These are phyloP conservation scores for Rhinolophus sinicus DNA, from an alignment of 2,113 vertebrate genomes.

Conservation along the genomic window DNA sequence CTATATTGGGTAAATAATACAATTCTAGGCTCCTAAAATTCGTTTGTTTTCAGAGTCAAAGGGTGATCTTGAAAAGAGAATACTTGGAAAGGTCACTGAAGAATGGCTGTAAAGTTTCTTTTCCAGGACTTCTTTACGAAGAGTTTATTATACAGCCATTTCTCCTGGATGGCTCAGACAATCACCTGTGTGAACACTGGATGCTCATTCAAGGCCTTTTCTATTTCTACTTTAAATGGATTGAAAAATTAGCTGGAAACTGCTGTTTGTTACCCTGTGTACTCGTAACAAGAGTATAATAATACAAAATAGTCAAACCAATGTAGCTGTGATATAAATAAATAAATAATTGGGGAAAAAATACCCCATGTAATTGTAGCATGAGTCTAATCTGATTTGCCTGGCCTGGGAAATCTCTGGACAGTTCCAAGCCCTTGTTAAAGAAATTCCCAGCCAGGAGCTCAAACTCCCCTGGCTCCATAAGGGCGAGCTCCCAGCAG, in stretches of 20 bases:
- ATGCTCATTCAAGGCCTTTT: background rate
- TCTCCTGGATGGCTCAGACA: background rate
- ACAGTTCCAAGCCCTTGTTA: background rate
- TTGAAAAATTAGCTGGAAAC: background rate
- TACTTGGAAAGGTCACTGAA: background rate
- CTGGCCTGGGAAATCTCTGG: background rate
- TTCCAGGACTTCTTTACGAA: background rate
- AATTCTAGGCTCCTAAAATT: conserved; percentile 9
- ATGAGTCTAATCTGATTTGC: conserved; percentile 46
- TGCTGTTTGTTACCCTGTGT: background rate
- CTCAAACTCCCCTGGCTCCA: background rate
- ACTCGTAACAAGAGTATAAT: conserved; percentile 1
- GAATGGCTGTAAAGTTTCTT: background rate
- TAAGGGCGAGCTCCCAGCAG: background rate
- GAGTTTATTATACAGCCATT: background rate
- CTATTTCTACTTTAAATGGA: conserved; percentile 19
- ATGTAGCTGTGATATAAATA: background rate
- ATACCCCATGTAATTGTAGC: background rate
- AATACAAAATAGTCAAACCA: conserved; percentile 27
- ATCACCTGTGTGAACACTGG: background rate
- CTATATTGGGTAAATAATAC: background rate
- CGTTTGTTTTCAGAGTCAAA: conserved; percentile 31
- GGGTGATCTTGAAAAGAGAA: background rate
- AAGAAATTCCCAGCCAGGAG: background rate
- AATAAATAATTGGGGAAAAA: background rate